Base-by-base conservation (phyloP, 2,113 vertebrate species). In the Leptocoma aspasia region DNA sequence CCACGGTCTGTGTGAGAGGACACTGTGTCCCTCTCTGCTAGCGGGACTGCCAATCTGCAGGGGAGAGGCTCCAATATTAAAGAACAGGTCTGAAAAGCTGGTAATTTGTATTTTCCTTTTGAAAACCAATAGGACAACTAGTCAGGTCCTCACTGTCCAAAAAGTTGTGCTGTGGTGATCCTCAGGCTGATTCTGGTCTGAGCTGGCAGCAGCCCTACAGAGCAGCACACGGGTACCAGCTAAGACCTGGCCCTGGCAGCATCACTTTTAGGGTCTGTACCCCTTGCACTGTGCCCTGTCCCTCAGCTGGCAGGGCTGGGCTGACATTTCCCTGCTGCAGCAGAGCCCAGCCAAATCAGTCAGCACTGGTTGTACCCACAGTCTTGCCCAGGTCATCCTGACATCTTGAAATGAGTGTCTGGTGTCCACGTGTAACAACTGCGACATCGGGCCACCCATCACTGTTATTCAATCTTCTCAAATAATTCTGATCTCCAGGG, bases 151-250 rank as follows among this genome's bases (percentile, higher is more conserved):
- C 39, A 63, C n/a, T 85, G 47, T 33, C 59, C 56, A 66, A 27
- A 7, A 53, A 22, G 4, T 5, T n/a, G 59, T 53, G 31, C 14
- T 8, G 12, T 0, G 1, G 53, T 56, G 33, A 65, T 80, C 16
- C 66, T 30, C 44, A 30, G 17, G 18, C 18, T 81, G 60, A 41
- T 77, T 47, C 42, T 45, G 35, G 39, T 14, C 31, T 76, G 80
- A 47, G 47, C 61, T 66, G 49, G 35, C 7, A 2, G 37, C 77
- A 57, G 33, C 76, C 27, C 45, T 64, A 6, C 21, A 35, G 41
- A 60, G 30, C 2, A 28, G 41, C 1, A 0, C 22, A 8, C 2
- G 54, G 26, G 3, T 42, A 52, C 30, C 27, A 15, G 20, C 39
- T 24, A 13, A 66, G 24, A 17, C 26, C 26, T 27, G 54, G 20